Evolutionary conservation across 37 sponge, comb jelly and placozoan genomes (phyloP).

Genomic region (Chondrilla cf. caribensis): DNA sequence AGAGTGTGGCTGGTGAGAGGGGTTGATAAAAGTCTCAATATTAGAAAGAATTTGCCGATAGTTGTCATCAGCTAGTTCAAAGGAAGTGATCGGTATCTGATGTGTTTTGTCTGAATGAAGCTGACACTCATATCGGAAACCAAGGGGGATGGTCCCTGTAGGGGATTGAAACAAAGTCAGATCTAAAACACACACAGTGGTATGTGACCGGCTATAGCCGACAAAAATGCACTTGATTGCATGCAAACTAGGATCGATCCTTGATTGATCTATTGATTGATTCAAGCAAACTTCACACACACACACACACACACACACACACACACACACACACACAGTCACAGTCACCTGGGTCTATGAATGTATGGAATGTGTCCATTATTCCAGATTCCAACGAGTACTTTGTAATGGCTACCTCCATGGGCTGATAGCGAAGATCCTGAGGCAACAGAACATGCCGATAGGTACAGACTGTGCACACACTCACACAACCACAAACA

Average conservation of each 20-base stretch:
- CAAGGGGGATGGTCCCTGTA: constrained; percentile 70
- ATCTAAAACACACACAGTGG: too few species aligned
- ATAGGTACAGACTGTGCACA: neutral
- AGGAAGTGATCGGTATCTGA: constrained; percentile 59
- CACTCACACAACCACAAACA: neutral
- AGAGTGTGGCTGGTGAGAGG: constrained; percentile 4
- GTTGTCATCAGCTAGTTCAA: constrained; percentile 49
- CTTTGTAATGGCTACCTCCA: constrained; percentile 66
- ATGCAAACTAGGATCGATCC: too few species aligned
- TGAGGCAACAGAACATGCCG: neutral
- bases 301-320: too few species aligned
- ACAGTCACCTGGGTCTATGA: constrained; percentile 80
- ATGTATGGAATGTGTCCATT: constrained; percentile 31
- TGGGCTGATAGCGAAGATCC: constrained; percentile 41
- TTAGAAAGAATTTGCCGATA: constrained; percentile 47
- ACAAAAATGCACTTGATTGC: too few species aligned
- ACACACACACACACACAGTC: too few species aligned
- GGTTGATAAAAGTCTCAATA: constrained; percentile 54
- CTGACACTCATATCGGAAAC: constrained; percentile 63
- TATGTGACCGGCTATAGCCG: too few species aligned
- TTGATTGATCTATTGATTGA: too few species aligned
- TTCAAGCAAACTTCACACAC: too few species aligned
- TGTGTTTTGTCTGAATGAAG: constrained; percentile 61
- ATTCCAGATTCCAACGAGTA: constrained; percentile 58
- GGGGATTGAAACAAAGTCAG: neutral